A percentile compares a stretch with the other conserved stretches of the same genome.
phyloP scores from a whole-genome alignment of 2,888 invertebrate genomes.

The Acrobasis repandana region DNA sequence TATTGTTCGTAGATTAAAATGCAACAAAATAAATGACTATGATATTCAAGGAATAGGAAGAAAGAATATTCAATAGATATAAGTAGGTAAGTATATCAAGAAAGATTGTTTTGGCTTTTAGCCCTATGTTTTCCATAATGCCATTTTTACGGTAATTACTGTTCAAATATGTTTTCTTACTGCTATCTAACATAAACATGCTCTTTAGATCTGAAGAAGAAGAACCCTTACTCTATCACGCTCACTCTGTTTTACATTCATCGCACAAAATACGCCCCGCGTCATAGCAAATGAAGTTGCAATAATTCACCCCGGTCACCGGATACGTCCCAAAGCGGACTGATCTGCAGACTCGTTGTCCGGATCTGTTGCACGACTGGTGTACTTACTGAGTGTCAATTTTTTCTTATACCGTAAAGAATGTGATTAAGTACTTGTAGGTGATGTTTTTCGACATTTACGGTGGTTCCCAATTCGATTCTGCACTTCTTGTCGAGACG shows the following conservation, averaged over 20 bases:
- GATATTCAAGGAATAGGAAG: no score
- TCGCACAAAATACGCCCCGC: conserved; percentile 51
- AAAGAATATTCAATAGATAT: no score
- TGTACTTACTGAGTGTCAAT: not conserved
- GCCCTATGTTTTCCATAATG: no score
- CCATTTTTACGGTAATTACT: not conserved
- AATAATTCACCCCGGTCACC: conserved; percentile 57
- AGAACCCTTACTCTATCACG: conserved; percentile 10
- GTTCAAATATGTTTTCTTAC: not conserved
- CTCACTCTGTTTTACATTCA: conserved; percentile 50
- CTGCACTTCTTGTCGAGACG: no score
- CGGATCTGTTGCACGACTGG: not conserved
- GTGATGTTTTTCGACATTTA: no score
- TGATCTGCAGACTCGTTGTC: conserved; percentile 12
- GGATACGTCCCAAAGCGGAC: conserved; percentile 22
- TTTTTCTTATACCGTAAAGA: not conserved
- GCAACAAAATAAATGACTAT: no score
- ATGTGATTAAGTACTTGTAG: no score
- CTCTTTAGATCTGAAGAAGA: conserved; percentile 10
- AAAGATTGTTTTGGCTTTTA: no score
- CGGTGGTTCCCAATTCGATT: no score
- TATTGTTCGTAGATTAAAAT: no score
- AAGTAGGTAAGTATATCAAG: no score
- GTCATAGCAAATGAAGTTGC: conserved; percentile 67
- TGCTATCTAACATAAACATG: not conserved